Evolutionary conservation across 1,140 invertebrate genomes (phyloP), one percentile per base, ranked within the genome.

Genomic region (Zophobas morio): DNA sequence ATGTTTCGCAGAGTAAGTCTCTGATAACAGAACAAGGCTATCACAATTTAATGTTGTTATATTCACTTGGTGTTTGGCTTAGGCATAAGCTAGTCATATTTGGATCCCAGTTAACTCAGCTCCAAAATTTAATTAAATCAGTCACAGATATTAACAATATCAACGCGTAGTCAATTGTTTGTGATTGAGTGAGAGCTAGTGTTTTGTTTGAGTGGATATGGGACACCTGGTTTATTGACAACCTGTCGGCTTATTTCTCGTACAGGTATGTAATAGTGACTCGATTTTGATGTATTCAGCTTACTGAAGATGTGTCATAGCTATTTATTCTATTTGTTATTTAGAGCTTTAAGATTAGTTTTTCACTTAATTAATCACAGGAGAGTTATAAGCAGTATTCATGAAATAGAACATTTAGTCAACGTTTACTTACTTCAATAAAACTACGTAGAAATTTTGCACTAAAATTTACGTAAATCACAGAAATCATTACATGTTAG

Each of bases 101-200:
- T 83, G 82, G 84, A 85, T 83, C 81, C 75, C 79, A 81, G 84
- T 85, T 84, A 84, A 83, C 83, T 84, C 79, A 81, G 82, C 80
- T 83, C 84, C 84, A 84, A 84, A 84, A 85, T 84, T 84, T 86
- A 86, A 86, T 86, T 86, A 80, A 84, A 84, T 86, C 83, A 85
- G 85, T 85, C 85, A 85, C 85, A 84, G 85, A 86, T 86, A 86
- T 86, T 86, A 86, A 86, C 85, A 84, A 83, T 86, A 85, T 86
- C 85, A 85, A 79, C 70, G 78, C 63, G 75, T 73, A 82, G 82
- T 81, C 82, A 79, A 85, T 85, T 84, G 82, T 85, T 83, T 81
- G 81, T 82, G 79, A 82, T 79, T 79, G 76, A 82, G 77, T 74
- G 46, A 66, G 60, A 66, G 60, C 37, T 66, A 66, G 60, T 66